A percentile compares a stretch with the other conserved stretches of the same genome.
Conservation (phyloP, 2,113 vertebrate genomes). For the Naja naja region DNA sequence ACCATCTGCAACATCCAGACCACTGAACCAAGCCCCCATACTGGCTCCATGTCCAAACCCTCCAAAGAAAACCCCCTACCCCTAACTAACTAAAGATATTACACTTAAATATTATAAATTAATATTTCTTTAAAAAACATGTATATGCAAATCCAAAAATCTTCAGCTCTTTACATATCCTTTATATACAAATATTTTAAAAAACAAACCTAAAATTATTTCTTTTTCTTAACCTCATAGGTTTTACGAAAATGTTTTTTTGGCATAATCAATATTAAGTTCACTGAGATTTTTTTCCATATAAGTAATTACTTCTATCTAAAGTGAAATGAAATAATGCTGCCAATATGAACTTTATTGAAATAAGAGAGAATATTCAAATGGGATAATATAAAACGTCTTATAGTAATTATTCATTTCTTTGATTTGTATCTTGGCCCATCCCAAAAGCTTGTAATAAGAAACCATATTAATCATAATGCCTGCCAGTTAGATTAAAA, state of each 20-base stretch:
- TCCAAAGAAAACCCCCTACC: neutral
- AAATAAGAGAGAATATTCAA: neutral
- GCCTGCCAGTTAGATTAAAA: neutral
- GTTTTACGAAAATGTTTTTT: neutral
- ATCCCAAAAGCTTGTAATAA: neutral
- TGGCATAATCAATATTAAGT: neutral
- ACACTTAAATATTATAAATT: constrained; percentile 2
- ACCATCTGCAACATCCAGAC: neutral
- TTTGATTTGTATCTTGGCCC: neutral
- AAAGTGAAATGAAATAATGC: constrained; percentile 3
- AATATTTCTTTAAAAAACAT: neutral
- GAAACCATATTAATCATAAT: neutral
- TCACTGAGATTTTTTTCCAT: neutral
- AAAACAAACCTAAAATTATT: neutral
- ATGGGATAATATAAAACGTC: neutral
- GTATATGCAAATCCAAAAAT: neutral
- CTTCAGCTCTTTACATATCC: neutral
- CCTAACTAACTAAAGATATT: neutral
- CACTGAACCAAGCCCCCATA: neutral
- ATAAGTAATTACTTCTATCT: neutral
- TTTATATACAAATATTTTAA: neutral
- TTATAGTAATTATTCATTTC: neutral
- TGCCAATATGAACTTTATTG: neutral
- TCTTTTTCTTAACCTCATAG: neutral
- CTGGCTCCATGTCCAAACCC: neutral